Conservation (phyloP, 2,113 vertebrate species). For the Corvus cornix region DNA sequence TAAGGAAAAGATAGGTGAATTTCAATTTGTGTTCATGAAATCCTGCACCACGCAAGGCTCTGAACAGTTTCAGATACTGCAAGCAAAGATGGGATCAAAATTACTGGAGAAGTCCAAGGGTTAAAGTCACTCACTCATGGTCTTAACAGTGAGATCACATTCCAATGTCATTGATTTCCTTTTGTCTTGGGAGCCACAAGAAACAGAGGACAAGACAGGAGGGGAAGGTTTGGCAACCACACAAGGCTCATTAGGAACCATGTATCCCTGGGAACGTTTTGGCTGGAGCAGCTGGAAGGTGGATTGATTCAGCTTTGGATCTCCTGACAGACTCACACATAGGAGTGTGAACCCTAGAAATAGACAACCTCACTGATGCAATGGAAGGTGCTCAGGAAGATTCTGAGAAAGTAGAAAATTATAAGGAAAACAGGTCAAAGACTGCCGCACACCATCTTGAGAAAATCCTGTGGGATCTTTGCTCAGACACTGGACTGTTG, state of each 20-base stretch:
- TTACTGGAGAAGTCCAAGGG: not conserved
- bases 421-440: not conserved
- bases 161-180: accelerated
- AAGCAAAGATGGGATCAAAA: not conserved
- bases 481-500: not conserved
- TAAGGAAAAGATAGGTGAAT: not conserved
- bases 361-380: not conserved
- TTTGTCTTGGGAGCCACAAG: not conserved
- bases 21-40: not conserved
- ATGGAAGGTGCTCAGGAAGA: not conserved
- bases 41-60: not conserved
- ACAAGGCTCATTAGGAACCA: not conserved
- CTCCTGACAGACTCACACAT: not conserved
- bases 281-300: not conserved
- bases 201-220: not conserved
- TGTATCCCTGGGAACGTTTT: not conserved
- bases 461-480: not conserved
- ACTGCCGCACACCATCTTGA: not conserved
- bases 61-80: not conserved
- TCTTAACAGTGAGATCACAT: not conserved
- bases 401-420: not conserved
- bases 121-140: not conserved
- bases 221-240: not conserved
- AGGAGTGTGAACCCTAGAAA: not conserved
- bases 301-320: not conserved